These are phyloP conservation scores for Drosophila burlai DNA, from an alignment of 1,140 invertebrate genomes.

Conservation along the genomic window DNA sequence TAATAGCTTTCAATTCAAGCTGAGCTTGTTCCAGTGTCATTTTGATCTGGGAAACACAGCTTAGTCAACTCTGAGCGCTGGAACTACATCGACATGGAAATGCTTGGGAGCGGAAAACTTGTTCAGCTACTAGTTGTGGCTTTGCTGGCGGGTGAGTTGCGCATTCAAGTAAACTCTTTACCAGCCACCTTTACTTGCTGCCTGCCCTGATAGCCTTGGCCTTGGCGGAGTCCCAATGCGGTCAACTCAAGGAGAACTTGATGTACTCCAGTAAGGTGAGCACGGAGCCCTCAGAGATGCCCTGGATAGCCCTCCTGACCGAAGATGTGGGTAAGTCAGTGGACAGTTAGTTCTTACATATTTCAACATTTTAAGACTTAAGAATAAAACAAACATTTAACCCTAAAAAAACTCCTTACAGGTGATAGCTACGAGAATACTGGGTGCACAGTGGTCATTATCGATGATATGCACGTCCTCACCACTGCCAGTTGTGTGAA, in stretches of 20 bases:
- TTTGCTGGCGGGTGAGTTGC: constrained; percentile 33
- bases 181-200: not conserved
- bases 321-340: constrained; percentile 23
- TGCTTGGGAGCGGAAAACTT: constrained; percentile 41
- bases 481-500: constrained; percentile 55
- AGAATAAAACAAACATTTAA: not conserved
- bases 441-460: constrained; percentile 52
- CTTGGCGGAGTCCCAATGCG: constrained; percentile 26
- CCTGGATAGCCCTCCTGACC: constrained; percentile 58
- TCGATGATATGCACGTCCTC: constrained; percentile 47
- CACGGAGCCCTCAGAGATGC: constrained; percentile 55
- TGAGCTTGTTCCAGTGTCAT: not conserved
- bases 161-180: not conserved
- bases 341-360: not conserved
- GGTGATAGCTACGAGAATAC: constrained; percentile 10
- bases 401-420: not conserved
- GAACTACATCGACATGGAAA: constrained; percentile 24
- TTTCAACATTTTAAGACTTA: not conserved
- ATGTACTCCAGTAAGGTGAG: constrained; percentile 13
- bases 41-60: no score
- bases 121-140: constrained; percentile 31
- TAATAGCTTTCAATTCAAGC: not conserved
- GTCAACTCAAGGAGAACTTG: constrained; percentile 47
- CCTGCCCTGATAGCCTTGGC: not conserved
- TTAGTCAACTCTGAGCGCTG: constrained; percentile 41